Base-by-base conservation (phyloP, 2,797 vertebrate species). In the Danio kyathit region DNA sequence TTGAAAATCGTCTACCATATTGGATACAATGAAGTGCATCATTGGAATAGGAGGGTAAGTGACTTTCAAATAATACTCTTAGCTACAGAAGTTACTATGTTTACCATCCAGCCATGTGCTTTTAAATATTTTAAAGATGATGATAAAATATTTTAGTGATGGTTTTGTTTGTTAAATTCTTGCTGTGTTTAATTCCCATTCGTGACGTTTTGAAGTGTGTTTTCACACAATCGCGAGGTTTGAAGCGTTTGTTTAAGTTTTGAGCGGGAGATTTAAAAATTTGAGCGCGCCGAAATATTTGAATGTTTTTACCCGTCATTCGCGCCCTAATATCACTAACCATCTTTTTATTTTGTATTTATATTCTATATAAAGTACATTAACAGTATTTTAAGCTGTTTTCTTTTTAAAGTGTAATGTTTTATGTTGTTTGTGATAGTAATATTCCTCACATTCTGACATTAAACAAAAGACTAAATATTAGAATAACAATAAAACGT, bases 41-140 rank as follows among this genome's bases (percentile, higher is more conserved):
- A 91, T 98, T 84, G 97, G 96, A 86, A 95, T 98, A 41, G 97
- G 97, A 85, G 97, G 97, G 97, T 98, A 91, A 94, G 97, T 83
- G 19, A 1, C 7, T 41, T 46, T 49, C 72, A 2, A 52, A 29
- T 49, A 44, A 14, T 72, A 54, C n/a, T 52, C 13, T 57, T 13
- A 46, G 17, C 5, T 8, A 40, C 46, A 52, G 5, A 12, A 13
- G 12, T 12, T 70, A 7, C 10, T 17, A 7, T 71, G 11, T 46
- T 61, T 54, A 5, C 9, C 7, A 5, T 48, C 38, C 0, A 69
- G 11, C 56, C 11, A 16, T 60, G 57, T 72, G 67, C 5, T 63
- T 73, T 12, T 48, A 48, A 19, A 40, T 16, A 2, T 2, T 3
- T 38, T 41, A n/a, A 12, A 9, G 0, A 16, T 1, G 13, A 38